phyloP scores from a whole-genome alignment of 30 jellyfish, hydroid and myxozoan genomes.

The Catostylus mosaicus region DNA sequence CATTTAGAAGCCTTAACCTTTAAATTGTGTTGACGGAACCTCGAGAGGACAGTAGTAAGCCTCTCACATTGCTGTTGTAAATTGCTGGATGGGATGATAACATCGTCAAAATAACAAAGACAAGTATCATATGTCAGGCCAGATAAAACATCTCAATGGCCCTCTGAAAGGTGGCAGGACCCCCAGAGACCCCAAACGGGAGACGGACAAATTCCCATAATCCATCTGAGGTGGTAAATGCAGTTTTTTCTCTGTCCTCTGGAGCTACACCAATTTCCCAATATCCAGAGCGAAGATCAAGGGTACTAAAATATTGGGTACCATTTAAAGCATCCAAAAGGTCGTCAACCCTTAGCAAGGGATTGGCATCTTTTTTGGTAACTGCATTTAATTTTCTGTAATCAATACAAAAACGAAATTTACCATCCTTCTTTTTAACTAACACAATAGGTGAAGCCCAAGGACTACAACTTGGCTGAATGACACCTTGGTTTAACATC shows the following conservation, averaged over 20 bases:
- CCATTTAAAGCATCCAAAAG: conserved; percentile 61
- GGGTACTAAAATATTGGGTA: conserved; percentile 28
- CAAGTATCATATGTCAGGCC: conserved; percentile 49
- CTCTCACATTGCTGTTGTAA: conserved; percentile 35
- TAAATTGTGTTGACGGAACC: conserved; percentile 33
- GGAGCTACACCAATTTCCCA: conserved; percentile 56
- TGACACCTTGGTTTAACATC: conserved; percentile 65
- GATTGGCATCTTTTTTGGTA: conserved; percentile 57
- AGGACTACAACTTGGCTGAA: conserved; percentile 40
- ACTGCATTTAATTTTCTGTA: conserved; percentile 49
- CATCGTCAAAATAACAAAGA: conserved; percentile 63
- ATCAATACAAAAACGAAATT: conserved; percentile 44
- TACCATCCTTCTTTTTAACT: conserved; percentile 76
- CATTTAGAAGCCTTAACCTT: conserved; percentile 49
- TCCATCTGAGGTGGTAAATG: conserved; percentile 50
- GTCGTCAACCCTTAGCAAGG: conserved; percentile 64
- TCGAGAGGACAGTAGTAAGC: not conserved
- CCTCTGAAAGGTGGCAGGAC: conserved; percentile 64
- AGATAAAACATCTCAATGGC: conserved; percentile 65
- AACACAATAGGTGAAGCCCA: conserved; percentile 68
- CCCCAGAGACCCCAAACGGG: conserved; percentile 69
- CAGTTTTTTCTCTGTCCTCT: conserved; percentile 55
- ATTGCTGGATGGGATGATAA: conserved; percentile 17
- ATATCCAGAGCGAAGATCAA: conserved; percentile 58
- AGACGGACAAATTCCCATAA: conserved; percentile 53